Evolutionary conservation across 2,113 vertebrate species (phyloP).

Genomic region (Raja brachyura): DNA sequence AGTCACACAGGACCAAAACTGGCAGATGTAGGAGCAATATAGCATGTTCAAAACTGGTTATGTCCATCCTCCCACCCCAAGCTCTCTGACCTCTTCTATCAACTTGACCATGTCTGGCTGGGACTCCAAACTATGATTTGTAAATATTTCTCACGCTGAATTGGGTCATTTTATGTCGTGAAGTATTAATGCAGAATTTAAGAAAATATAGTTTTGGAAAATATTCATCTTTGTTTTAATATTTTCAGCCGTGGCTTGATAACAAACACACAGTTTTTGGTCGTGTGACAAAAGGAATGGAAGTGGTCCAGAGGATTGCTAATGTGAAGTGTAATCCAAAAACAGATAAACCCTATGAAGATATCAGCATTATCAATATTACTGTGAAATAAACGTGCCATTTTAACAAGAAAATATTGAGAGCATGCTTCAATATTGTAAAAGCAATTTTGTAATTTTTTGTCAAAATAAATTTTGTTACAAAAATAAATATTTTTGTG

Average conservation of each 20-base stretch:
- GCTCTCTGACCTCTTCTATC: no score
- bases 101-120: neutral
- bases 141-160: neutral
- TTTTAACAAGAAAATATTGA: neutral
- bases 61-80: no score
- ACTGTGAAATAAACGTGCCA: conserved; percentile 73
- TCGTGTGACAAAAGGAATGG: conserved; percentile 91
- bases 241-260: conserved; percentile 86
- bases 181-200: neutral
- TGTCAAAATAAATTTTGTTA: neutral
- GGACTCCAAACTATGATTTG: neutral
- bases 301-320: conserved; percentile 94
- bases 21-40: no score
- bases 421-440: neutral
- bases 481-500: neutral
- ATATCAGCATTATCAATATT: conserved; percentile 97
- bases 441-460: conserved; percentile 11
- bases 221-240: conserved; percentile 29
- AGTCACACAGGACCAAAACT: no score
- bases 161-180: neutral
- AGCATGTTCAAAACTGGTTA: no score
- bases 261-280: conserved; percentile 98
- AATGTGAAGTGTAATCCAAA: conserved; percentile 95
- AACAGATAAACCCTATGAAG: conserved; percentile 95
- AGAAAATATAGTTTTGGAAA: neutral